Conservation (phyloP, 2,113 vertebrate genomes). For the Eudyptes chrysolophus region DNA sequence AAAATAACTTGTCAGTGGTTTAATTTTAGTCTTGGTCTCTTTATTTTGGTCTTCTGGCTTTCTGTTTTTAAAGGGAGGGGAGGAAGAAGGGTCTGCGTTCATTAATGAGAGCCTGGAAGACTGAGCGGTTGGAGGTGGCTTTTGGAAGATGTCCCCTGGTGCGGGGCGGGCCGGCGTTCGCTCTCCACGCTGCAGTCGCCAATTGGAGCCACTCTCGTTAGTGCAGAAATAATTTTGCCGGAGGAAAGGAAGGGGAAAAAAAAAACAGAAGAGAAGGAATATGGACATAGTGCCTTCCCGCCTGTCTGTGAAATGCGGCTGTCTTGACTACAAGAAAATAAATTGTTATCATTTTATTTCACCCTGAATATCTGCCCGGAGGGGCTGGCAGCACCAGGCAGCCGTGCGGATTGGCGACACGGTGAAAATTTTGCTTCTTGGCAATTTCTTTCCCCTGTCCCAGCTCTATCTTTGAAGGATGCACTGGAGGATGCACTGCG, state of each 20-base stretch:
- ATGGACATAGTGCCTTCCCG: neutral
- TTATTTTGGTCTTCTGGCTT: neutral
- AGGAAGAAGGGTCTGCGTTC: neutral
- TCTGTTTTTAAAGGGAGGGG: neutral
- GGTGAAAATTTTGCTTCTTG: neutral
- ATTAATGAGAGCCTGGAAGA: neutral
- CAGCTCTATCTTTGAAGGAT: neutral
- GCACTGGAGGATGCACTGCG: no score
- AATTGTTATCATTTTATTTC: neutral
- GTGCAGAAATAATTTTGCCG: conserved; percentile 21
- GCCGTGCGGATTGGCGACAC: rapidly evolving
- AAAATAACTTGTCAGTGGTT: neutral
- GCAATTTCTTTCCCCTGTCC: neutral
- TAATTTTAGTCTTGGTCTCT: conserved; percentile 18
- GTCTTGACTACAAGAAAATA: neutral
- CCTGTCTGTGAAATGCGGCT: neutral
- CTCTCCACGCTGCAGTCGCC: neutral
- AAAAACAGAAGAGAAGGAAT: neutral
- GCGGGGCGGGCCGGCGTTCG: rapidly evolving
- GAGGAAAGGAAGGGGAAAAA: neutral
- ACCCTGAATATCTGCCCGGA: neutral
- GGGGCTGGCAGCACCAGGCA: neutral
- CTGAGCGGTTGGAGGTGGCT: neutral
- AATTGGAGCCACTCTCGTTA: neutral
- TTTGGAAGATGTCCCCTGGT: neutral